These are phyloP conservation scores for Macquaria australasica DNA, from an alignment of 2,113 vertebrate genomes.

Conservation along the genomic window DNA sequence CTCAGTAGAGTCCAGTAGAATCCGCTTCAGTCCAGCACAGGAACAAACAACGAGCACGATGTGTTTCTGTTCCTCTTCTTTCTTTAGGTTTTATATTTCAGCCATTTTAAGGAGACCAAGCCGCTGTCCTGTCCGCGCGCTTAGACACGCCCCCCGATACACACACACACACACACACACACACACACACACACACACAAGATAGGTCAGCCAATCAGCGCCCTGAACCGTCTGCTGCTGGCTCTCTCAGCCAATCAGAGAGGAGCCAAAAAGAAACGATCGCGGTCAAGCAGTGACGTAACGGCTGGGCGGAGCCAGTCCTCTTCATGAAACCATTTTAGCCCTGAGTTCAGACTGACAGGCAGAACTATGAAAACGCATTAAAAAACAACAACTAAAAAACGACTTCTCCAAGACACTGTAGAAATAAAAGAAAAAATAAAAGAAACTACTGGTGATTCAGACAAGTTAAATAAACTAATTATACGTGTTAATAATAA, in stretches of 20 bases:
- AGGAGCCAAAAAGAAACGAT: not conserved
- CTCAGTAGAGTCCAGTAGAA: not conserved
- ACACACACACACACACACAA: no score
- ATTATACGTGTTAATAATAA: no score
- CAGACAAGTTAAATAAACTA: no score
- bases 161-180: not conserved
- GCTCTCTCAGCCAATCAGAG: constrained; percentile 36
- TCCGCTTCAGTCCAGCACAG: not conserved
- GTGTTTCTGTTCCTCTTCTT: not conserved
- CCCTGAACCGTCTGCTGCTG: not conserved
- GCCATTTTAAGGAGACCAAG: constrained; percentile 26
- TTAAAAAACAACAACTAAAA: no score
- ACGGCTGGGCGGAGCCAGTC: not conserved
- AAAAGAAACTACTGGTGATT: no score
- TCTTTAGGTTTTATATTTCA: not conserved
- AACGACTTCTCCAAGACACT: no score
- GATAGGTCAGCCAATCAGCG: constrained; percentile 37
- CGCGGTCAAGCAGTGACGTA: not conserved
- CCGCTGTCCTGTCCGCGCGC: not conserved
- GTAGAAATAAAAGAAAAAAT: no score
- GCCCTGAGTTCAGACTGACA: not conserved
- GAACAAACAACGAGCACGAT: not conserved
- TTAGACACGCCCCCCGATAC: constrained; percentile 22
- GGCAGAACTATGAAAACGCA: not conserved
- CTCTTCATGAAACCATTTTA: no score